These are phyloP conservation scores for Poeciliopsis paucimaculata DNA, from an alignment of 2,797 vertebrate genomes.

Conservation along the genomic window DNA sequence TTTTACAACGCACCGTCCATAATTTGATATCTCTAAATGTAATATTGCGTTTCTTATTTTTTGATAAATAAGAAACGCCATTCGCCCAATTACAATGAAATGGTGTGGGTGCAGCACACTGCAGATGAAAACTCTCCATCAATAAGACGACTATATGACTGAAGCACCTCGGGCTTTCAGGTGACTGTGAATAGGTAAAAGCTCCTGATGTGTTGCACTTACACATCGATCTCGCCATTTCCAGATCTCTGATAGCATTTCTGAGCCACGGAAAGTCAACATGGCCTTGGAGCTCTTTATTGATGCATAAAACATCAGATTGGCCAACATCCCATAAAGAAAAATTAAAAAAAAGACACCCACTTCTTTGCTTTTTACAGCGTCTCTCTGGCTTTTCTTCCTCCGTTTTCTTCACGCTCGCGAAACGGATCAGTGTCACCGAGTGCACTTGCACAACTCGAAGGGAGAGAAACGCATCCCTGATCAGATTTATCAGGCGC, in stretches of 20 bases:
- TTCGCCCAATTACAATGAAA: constrained; percentile 38
- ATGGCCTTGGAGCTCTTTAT: constrained; percentile 74
- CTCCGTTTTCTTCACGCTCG: constrained; percentile 21
- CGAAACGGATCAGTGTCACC: constrained; percentile 24
- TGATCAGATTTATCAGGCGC: constrained; percentile 32
- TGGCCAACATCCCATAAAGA: constrained; percentile 69
- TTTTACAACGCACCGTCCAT: background rate
- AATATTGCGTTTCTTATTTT: background rate
- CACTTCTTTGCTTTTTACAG: constrained; percentile 46
- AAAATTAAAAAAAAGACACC: constrained; percentile 55
- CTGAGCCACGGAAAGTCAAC: constrained; percentile 56
- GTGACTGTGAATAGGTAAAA: constrained; percentile 59
- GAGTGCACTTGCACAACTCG: constrained; percentile 33
- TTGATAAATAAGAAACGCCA: background rate
- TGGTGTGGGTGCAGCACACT: constrained; percentile 34
- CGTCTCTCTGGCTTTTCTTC: constrained; percentile 6
- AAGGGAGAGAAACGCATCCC: constrained; percentile 11
- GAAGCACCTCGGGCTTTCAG: constrained; percentile 50
- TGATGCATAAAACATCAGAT: constrained; percentile 70
- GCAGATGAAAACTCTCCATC: constrained; percentile 49
- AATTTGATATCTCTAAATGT: background rate
- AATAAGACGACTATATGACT: constrained; percentile 48
- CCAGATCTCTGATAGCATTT: constrained; percentile 44
- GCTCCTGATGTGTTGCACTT: constrained; percentile 61
- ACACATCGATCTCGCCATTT: constrained; percentile 48